Evolutionary conservation across 2,113 vertebrate genomes (phyloP), one percentile per base, ranked within the genome.

Genomic region (Australoheros scitulus): DNA sequence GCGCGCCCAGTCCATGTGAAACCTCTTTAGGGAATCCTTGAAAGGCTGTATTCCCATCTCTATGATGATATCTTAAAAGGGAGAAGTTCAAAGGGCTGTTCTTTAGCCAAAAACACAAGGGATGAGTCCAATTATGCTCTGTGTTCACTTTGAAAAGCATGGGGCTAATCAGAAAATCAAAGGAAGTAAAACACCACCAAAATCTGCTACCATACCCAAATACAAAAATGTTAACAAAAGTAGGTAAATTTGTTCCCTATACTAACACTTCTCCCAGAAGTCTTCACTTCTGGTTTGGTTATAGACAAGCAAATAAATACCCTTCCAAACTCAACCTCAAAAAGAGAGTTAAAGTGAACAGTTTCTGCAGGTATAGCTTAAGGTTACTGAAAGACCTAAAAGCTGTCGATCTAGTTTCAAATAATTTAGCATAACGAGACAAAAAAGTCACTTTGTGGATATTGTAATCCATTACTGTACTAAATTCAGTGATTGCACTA

Each of bases 61-160:
- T 74, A 50, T 64, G 47, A 55, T 85, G 38, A 22, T 17, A 57
- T 63, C 76, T 61, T 22, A 83, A 65, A 77, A 20, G 55, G 78
- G 24, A 82, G 0, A 85, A 64, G 61, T 84, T 64, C 50, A 87
- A 79, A 83, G 61, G 13, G 18, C 24, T 81, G 41, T 81, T 52
- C 61, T 84, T 77, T 22, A 84, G 83, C 6, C 72, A 61, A 61
- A 84, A 70, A 76, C 10, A 1, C 82, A 81, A 58, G 20, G 34
- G 61, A 87, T 80, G 7, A 78, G 52, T 70, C 41, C 22, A 58
- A 52, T 77, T 78, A 87, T 76, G 13, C 43, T 59, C 17, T 50
- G 26, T 6, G 22, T 77, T 43, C 77, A 74, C 77, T 87, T 80
- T 82, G 61, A 88, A 84, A 84, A 59, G 56, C 77, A 38, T n/a